Evolutionary conservation across 2,888 invertebrate species (phyloP).

Genomic region (Cerceris rybyensis): DNA sequence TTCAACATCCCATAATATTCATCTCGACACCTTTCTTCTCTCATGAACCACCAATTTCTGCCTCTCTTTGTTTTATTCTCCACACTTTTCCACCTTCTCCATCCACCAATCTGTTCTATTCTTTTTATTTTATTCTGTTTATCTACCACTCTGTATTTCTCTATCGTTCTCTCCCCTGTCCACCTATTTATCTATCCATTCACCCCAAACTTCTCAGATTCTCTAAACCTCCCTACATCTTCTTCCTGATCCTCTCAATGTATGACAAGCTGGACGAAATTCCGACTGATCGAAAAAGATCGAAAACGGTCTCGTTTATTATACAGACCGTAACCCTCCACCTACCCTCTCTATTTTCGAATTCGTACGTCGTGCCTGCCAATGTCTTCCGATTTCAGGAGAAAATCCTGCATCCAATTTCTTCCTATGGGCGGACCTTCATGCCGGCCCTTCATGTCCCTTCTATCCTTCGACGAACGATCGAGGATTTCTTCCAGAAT

Average conservation of each 20-base stretch:
- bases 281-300: conserved; percentile 27
- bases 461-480: conserved; percentile 39
- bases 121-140: too few species aligned
- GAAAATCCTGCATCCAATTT: conserved; percentile 66
- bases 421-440: conserved; percentile 20
- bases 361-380: conserved; percentile 29
- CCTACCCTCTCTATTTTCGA: conserved; percentile 21
- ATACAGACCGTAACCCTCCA: conserved; percentile 36
- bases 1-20: too few species aligned
- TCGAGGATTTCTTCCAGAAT: conserved; percentile 55
- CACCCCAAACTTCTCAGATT: too few species aligned
- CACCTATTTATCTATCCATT: too few species aligned
- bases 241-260: conserved; percentile 9
- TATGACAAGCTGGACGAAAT: conserved; percentile 30
- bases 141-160: conserved; percentile 17
- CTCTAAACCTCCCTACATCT: conserved; percentile 18
- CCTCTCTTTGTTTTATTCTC: too few species aligned
- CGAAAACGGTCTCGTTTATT: conserved; percentile 35
- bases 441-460: conserved; percentile 11
- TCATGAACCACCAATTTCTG: too few species aligned
- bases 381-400: conserved; percentile 48
- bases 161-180: neutral
- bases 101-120: too few species aligned
- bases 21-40: too few species aligned
- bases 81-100: too few species aligned